These are phyloP conservation scores for Alces alces DNA, from an alignment of 2,113 vertebrate genomes.

Conservation along the genomic window DNA sequence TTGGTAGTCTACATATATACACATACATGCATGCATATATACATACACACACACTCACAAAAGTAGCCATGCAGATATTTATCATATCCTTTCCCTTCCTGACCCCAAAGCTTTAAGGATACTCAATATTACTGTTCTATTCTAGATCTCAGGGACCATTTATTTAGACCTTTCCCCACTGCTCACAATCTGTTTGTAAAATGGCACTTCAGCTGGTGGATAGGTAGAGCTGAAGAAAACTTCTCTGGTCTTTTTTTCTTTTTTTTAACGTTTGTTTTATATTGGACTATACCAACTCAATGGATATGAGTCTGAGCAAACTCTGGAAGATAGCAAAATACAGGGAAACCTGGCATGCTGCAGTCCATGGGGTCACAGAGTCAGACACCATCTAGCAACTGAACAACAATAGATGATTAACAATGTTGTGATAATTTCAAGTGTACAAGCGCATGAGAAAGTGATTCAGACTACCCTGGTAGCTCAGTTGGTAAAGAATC, in stretches of 20 bases:
- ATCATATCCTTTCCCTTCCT: not conserved
- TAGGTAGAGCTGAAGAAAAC: not conserved
- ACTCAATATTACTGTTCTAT: not conserved
- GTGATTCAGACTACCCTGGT: not conserved
- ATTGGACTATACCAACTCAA: not conserved
- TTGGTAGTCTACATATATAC: not conserved
- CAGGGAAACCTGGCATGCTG: not conserved
- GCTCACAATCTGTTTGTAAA: not conserved
- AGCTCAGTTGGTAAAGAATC: not conserved
- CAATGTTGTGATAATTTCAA: not conserved
- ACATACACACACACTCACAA: not conserved
- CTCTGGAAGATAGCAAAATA: not conserved
- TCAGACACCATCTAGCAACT: not conserved
- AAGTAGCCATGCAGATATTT: not conserved
- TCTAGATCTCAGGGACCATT: not conserved
- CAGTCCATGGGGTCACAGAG: not conserved
- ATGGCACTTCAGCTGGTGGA: not conserved
- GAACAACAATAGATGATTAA: not conserved
- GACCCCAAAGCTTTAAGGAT: not conserved
- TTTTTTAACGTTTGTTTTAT: not conserved
- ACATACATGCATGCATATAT: not conserved
- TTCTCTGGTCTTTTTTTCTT: not conserved
- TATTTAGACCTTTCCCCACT: not conserved
- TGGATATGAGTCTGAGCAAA: not conserved
- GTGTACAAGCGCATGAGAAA: rapidly evolving